Percentiles rank a stretch among this genome's conserved stretches.
Conservation (phyloP, 2,113 vertebrate species). For the Regulus satrapa region DNA sequence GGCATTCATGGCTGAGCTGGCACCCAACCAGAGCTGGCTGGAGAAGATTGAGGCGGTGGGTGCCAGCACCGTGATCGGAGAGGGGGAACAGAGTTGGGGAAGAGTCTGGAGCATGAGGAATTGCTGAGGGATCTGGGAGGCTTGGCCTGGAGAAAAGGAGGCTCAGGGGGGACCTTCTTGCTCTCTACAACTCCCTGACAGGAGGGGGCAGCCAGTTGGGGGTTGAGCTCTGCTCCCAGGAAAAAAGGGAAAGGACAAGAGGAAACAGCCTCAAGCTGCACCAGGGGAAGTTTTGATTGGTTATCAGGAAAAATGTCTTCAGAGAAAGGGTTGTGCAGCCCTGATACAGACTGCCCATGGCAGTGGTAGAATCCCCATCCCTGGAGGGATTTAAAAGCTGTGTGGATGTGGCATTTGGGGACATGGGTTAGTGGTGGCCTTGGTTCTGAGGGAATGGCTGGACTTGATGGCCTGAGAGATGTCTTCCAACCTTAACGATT, state of each 20-base stretch:
- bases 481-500: background rate
- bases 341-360: background rate
- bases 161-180: background rate
- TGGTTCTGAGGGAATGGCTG: background rate
- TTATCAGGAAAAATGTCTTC: background rate
- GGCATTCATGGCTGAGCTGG: slow-evolving; percentile 91
- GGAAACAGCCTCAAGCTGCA: background rate
- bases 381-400: background rate
- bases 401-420: background rate
- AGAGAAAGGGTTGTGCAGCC: background rate
- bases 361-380: background rate
- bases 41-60: slow-evolving; percentile 83
- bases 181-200: background rate
- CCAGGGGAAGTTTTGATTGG: background rate
- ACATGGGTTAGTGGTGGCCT: background rate
- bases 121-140: background rate
- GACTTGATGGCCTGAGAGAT: background rate
- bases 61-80: rapidly evolving
- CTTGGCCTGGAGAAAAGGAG: background rate
- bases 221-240: background rate
- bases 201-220: background rate
- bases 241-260: background rate
- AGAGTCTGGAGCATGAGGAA: background rate
- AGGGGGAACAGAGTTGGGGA: background rate
- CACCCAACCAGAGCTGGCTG: slow-evolving; percentile 87